These are phyloP conservation scores for Acrocera orbiculus DNA, from an alignment of 2,888 invertebrate species.

Conservation along the genomic window DNA sequence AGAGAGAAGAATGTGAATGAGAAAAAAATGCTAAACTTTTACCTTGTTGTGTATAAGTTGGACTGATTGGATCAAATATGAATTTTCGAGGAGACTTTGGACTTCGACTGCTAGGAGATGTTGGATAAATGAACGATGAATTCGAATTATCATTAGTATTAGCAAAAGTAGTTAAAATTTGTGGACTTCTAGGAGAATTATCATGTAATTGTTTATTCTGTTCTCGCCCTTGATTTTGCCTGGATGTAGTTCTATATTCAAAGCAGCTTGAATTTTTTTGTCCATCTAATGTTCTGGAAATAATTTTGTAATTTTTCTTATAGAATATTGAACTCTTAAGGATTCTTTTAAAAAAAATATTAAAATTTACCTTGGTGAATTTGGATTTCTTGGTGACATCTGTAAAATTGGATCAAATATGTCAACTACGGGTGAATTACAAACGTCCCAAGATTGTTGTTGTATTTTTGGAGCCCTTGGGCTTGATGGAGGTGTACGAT, in stretches of 20 bases:
- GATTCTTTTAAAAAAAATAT: not conserved
- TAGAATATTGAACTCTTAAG: too few relatives aligned
- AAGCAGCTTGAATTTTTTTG: constrained; percentile 5
- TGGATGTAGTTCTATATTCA: constrained; percentile 5
- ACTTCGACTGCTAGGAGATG: too few relatives aligned
- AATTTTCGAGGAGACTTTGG: constrained; percentile 43
- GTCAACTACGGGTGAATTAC: constrained; percentile 13
- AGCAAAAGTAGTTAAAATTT: constrained; percentile 30
- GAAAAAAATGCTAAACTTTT: constrained; percentile 8
- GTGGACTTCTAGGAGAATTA: constrained; percentile 27
- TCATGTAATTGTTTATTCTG: too few relatives aligned
- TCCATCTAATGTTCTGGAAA: constrained; percentile 7
- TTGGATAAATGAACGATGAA: too few relatives aligned
- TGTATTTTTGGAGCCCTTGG: constrained; percentile 18
- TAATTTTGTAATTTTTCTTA: too few relatives aligned
- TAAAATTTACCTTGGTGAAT: constrained; percentile 22
- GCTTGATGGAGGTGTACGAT: constrained; percentile 17
- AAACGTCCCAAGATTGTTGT: constrained; percentile 16
- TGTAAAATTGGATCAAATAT: constrained; percentile 11
- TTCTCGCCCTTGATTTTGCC: constrained; percentile 11
- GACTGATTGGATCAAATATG: constrained; percentile 35
- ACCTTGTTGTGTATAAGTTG: constrained; percentile 15
- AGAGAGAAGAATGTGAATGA: too few relatives aligned
- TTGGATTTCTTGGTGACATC: constrained; percentile 17
- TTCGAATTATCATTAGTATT: constrained; percentile 24